These are phyloP conservation scores for Coenonympha arcania DNA, from an alignment of 2,888 invertebrate species.

Conservation along the genomic window DNA sequence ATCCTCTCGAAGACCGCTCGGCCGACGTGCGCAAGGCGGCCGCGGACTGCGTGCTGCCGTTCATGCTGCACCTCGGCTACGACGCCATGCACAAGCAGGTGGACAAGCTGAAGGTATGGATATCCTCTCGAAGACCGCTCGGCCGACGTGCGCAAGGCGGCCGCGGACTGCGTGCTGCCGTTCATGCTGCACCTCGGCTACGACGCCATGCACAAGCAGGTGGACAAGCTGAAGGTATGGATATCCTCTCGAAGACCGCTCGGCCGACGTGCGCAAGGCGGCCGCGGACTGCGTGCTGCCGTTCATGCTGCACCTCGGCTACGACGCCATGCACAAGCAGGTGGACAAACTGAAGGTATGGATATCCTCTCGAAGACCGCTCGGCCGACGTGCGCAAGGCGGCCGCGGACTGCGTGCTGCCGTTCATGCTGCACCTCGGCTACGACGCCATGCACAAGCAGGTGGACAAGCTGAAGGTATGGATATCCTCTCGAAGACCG, in stretches of 20 bases:
- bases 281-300: slow-evolving; percentile 92
- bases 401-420: slow-evolving; percentile 90
- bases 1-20: slow-evolving; percentile 93
- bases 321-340: slow-evolving; percentile 82
- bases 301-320: slow-evolving; percentile 94
- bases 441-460: slow-evolving; percentile 85
- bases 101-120: slow-evolving; percentile 86
- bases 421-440: slow-evolving; percentile 94
- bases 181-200: slow-evolving; percentile 95
- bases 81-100: slow-evolving; percentile 83
- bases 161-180: slow-evolving; percentile 90
- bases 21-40: slow-evolving; percentile 93
- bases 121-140: slow-evolving; percentile 94
- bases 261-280: slow-evolving; percentile 91
- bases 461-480: slow-evolving; percentile 85
- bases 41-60: slow-evolving; percentile 89
- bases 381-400: slow-evolving; percentile 93
- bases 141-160: slow-evolving; percentile 91
- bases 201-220: slow-evolving; percentile 82
- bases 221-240: slow-evolving; percentile 87
- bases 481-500: slow-evolving; percentile 95
- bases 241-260: slow-evolving; percentile 94
- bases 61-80: slow-evolving; percentile 94
- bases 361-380: slow-evolving; percentile 93
- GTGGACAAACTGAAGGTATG: slow-evolving; percentile 86